Conservation (phyloP, 2,113 vertebrate genomes). For the Laticauda colubrina region DNA sequence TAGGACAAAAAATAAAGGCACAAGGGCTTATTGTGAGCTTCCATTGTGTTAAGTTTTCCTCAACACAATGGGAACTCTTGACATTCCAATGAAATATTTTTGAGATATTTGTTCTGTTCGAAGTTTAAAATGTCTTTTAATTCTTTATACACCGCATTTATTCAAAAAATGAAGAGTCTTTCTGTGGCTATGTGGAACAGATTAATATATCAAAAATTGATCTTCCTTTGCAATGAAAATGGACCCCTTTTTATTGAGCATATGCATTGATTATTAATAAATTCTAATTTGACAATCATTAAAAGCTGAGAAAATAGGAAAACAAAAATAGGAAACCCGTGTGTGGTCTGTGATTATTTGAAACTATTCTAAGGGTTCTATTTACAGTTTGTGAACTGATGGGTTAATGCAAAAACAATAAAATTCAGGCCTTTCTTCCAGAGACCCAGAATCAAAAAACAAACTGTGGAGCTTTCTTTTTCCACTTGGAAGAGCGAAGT, state of each 20-base stretch:
- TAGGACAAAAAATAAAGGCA: neutral
- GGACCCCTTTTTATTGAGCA: neutral
- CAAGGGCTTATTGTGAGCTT: neutral
- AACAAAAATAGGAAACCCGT: neutral
- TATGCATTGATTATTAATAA: neutral
- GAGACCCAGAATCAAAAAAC: neutral
- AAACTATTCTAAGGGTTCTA: neutral
- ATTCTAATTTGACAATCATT: neutral
- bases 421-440: neutral
- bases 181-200: neutral
- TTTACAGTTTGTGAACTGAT: neutral
- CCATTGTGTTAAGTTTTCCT: neutral
- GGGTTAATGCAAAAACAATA: neutral
- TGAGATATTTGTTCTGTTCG: neutral
- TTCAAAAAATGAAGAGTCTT: neutral
- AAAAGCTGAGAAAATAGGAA: neutral
- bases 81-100: neutral
- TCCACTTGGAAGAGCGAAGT: conserved; percentile 3
- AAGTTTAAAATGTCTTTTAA: neutral
- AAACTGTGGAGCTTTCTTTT: neutral
- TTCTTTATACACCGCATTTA: neutral
- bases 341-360: neutral
- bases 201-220: neutral
- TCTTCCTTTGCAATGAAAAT: neutral
- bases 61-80: neutral